Conservation (phyloP, 2,888 invertebrate genomes). For the Harmothoe impar region DNA sequence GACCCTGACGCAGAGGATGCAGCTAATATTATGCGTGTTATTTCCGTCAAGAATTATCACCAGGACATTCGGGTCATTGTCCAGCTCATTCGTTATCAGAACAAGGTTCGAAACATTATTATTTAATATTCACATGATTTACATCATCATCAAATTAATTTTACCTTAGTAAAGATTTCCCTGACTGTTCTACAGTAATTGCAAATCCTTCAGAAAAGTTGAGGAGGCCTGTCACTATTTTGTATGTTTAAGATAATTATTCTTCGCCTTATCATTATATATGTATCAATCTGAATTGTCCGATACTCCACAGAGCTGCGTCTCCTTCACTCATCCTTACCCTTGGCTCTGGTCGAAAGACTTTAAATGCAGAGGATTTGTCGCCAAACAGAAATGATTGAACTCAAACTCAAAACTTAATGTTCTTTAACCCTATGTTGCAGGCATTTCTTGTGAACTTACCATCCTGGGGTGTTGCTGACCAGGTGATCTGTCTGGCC, state of each 20-base stretch:
- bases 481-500: conserved; percentile 96
- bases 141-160: neutral
- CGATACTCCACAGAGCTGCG: too few relatives aligned
- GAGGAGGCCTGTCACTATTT: too few relatives aligned
- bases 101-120: conserved; percentile 89
- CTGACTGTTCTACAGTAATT: neutral
- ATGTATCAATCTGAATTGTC: too few relatives aligned
- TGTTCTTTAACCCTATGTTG: neutral
- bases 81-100: conserved; percentile 99
- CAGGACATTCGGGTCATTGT: conserved; percentile 99
- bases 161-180: neutral
- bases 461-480: conserved; percentile 99
- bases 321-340: too few relatives aligned
- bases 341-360: too few relatives aligned
- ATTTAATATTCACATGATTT: too few relatives aligned
- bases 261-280: too few relatives aligned
- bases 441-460: conserved; percentile 99
- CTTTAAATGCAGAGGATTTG: too few relatives aligned
- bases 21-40: conserved; percentile 99
- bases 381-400: too few relatives aligned
- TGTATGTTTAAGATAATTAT: too few relatives aligned
- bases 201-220: too few relatives aligned
- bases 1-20: conserved; percentile 99
- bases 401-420: too few relatives aligned
- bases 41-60: conserved; percentile 99